A percentile compares a stretch with the other conserved stretches of the same genome.
Conservation (phyloP, 1,140 invertebrate species). For the Hydropsyche tenuis region DNA sequence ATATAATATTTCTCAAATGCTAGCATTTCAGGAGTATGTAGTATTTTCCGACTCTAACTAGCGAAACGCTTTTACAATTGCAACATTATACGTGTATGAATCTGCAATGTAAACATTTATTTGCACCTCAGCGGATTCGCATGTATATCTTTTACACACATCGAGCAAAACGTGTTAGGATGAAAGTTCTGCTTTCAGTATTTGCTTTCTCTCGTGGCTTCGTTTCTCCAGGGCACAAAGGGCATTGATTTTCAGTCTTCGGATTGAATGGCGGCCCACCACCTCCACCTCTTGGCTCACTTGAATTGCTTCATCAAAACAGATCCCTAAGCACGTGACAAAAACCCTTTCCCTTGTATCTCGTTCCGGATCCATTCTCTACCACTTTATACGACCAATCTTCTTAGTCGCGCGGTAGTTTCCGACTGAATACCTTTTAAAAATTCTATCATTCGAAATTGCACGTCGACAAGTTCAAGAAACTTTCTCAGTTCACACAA, state of each 20-base stretch:
- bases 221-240: slow-evolving; percentile 15
- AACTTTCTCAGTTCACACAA: background rate
- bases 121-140: background rate
- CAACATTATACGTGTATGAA: too few relatives aligned
- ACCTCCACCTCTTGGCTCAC: background rate
- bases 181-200: slow-evolving; percentile 22
- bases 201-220: slow-evolving; percentile 22
- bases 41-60: too few relatives aligned
- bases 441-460: slow-evolving; percentile 7
- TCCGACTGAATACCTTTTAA: background rate
- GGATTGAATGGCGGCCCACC: slow-evolving; percentile 21
- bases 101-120: too few relatives aligned
- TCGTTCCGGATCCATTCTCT: slow-evolving; percentile 13
- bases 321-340: slow-evolving; percentile 35
- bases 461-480: background rate
- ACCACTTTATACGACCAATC: slow-evolving; percentile 3
- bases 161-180: background rate
- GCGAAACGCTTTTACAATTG: too few relatives aligned
- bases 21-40: too few relatives aligned
- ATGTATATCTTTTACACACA: background rate
- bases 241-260: slow-evolving; percentile 33
- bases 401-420: background rate
- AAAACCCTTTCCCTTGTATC: slow-evolving; percentile 28
- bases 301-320: slow-evolving; percentile 35
- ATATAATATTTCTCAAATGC: too few relatives aligned